Base-by-base conservation (phyloP, 1,140 invertebrate species). In the Drosophila nebulosa region DNA sequence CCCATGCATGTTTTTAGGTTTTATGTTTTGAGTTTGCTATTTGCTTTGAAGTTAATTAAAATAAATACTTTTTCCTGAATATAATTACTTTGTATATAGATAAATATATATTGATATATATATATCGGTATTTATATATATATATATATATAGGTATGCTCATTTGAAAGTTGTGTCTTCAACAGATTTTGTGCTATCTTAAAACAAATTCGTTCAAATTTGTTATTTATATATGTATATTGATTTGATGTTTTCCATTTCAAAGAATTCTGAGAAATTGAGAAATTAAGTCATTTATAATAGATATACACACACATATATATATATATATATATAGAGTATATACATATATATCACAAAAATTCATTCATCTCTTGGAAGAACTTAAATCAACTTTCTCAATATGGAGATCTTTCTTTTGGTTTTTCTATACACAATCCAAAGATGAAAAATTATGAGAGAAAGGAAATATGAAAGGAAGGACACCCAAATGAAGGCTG, bases 11-110 rank as follows among this genome's bases (percentile, higher is more conserved):
- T 21, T 21, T 46, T 46, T 21, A 6, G 2, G 18, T 9, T 21
- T 21, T 42, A 7, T 16, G 2, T 42, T 42, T 36, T 18, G 3
- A 21, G 18, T 21, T 46, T 62, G 39, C 14, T 12, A 24, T 65
- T n/a, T 64, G 16, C 12, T 52, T 65, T 60, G 51, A 53, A 10
- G 14, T 52, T 58, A 57, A 46, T 46, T 21, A 46, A 46, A 46
- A 46, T 59, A 60, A 66, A 70, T 66, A 71, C 64, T 61, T 60
- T 65, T 16, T 46, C 39, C 12, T 69, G 55, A 58, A 66, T 27
- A 61, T 61, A 67, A 53, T 22, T 52, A 32, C 18, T 51, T 32
- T 50, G 59, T 27, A 61, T 32, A 61, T 26, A 21, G 21, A 46
- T 60, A 60, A 39, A 42, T 59, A 42, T 59, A 51, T 61, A 26